Base-by-base conservation (phyloP, 2,797 vertebrate genomes). In the Pangasius djambal region DNA sequence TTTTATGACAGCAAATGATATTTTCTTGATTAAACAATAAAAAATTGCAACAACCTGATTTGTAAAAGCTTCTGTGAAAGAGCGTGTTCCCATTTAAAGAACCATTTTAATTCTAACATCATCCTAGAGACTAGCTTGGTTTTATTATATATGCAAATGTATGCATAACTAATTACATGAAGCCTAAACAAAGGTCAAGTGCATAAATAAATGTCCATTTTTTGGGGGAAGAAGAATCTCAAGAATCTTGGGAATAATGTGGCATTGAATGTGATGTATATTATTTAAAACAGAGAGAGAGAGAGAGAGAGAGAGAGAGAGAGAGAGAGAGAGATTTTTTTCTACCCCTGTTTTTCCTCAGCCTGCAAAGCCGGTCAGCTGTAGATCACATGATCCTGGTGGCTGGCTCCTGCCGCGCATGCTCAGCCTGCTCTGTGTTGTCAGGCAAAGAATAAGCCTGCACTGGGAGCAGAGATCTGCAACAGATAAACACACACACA, bases 401-500 rank as follows among this genome's bases (percentile, higher is more conserved):
- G 92, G 92, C 88, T 87, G 91, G 78, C 83, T 90, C 91, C 75
- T 74, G 96, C 94, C 95, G 96, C 95, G 96, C 96, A 97, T 97
- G 97, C 96, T 93, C 96, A 93, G 93, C 93, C 89, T 89, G 89
- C 74, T 94, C 92, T 93, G 96, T 97, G 96, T 97, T 96, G 96
- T 97, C 95, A 96, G 96, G 96, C 96, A 97, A 96, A 96, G 95
- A 95, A 94, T 90, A 94, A 96, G 95, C 91, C 93, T 94, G 95
- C 94, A 94, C 94, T 92, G 92, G 93, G 92, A 94, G 93, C 92
- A 89, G 93, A 95, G 95, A 96, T 96, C 96, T 96, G 96, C 95
- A 94, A 94, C 91, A 96, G 96, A 97, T 96, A 96, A 96, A 96
- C 94, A 96, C 94, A 93, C 72, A 89, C 93, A 87, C 89, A 92